phyloP scores from a whole-genome alignment of 2,113 vertebrate genomes.

The Pelusios castaneus region DNA sequence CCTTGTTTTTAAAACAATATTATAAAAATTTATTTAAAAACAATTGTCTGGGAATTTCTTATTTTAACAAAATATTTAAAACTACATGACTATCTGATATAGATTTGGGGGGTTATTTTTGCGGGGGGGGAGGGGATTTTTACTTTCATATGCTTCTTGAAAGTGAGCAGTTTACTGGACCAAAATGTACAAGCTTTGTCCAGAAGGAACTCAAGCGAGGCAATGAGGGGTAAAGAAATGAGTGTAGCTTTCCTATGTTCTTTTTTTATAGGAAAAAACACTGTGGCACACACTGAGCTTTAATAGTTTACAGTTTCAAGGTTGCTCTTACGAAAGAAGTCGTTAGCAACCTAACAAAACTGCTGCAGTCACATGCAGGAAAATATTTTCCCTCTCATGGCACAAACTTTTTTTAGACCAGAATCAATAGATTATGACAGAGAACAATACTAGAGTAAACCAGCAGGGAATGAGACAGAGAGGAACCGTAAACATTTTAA shows the following conservation, averaged over 20 bases:
- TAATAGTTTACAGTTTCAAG: rapidly evolving
- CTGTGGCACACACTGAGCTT: not conserved
- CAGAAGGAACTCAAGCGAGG: not conserved
- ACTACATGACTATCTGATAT: not conserved
- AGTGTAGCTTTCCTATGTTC: not conserved
- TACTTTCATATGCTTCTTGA: not conserved
- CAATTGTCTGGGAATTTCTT: not conserved
- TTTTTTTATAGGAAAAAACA: not conserved
- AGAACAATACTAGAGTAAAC: not conserved
- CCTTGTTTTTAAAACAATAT: rapidly evolving
- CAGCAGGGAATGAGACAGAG: not conserved
- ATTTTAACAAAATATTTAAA: not conserved
- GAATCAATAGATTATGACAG: not conserved
- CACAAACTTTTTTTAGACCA: slow-evolving; percentile 1
- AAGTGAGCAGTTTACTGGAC: not conserved
- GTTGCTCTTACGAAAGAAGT: not conserved
- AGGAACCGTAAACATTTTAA: not conserved
- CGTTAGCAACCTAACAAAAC: rapidly evolving
- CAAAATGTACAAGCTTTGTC: not conserved
- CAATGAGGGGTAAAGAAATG: not conserved
- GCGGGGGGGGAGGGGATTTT: not conserved
- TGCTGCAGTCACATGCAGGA: not conserved
- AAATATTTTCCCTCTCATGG: slow-evolving; percentile 3
- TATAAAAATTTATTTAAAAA: not conserved
- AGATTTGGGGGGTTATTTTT: not conserved